These are phyloP conservation scores for Oxyura jamaicensis DNA, from an alignment of 2,113 vertebrate species.

Conservation along the genomic window DNA sequence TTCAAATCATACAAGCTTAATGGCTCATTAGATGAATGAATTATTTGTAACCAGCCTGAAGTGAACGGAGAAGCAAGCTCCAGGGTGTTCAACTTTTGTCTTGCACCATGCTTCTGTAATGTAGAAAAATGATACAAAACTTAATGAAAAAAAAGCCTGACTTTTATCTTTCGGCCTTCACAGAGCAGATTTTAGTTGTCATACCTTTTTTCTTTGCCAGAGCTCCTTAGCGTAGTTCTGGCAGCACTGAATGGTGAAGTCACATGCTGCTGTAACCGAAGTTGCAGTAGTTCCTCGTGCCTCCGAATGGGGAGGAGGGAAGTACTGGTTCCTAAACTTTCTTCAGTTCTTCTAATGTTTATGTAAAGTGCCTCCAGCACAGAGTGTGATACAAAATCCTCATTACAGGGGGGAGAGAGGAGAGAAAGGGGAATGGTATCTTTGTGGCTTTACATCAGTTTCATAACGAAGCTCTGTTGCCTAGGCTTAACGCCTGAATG, in stretches of 20 bases:
- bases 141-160: background rate
- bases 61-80: background rate
- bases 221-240: background rate
- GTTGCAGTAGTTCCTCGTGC: background rate
- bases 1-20: background rate
- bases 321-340: background rate
- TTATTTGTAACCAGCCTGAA: background rate
- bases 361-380: background rate
- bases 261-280: background rate
- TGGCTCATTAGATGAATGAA: background rate
- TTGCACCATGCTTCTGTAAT: background rate
- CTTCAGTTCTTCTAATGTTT: background rate
- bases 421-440: background rate
- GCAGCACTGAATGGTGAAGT: background rate
- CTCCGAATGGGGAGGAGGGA: background rate
- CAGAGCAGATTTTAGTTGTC: background rate
- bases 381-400: background rate
- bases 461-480: background rate
- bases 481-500: background rate
- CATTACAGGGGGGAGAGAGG: rapidly evolving
- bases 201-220: background rate
- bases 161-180: background rate
- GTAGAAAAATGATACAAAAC: background rate
- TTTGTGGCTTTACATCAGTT: slow-evolving; percentile 2
- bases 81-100: background rate